These are phyloP conservation scores for Dryobates pubescens DNA, from an alignment of 2,797 vertebrate species.

Conservation along the genomic window DNA sequence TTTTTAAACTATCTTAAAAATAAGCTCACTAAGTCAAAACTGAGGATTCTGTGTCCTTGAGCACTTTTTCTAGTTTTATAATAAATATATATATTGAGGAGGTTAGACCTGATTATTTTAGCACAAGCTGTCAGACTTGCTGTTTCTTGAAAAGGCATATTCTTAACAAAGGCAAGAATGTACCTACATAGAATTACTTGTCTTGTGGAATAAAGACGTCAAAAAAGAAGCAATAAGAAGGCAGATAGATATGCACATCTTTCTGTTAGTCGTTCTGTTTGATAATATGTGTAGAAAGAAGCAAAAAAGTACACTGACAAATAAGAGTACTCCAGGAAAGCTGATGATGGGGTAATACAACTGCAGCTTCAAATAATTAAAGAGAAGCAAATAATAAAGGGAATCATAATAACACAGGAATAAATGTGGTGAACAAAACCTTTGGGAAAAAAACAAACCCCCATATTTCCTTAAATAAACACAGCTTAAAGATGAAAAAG, in stretches of 20 bases:
- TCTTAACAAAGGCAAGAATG: not conserved
- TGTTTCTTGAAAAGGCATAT: not conserved
- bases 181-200: not conserved
- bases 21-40: not conserved
- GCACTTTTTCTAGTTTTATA: not conserved
- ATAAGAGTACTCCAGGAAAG: not conserved
- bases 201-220: not conserved
- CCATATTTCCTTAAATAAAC: not conserved
- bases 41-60: not conserved
- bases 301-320: not conserved
- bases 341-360: not conserved
- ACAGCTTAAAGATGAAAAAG: too few relatives aligned
- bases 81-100: not conserved
- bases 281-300: not conserved
- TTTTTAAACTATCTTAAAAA: not conserved
- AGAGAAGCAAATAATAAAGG: not conserved
- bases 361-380: not conserved
- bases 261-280: not conserved
- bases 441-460: too few relatives aligned
- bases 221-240: not conserved
- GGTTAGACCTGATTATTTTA: not conserved
- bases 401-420: not conserved
- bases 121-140: not conserved
- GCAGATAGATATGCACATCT: not conserved
- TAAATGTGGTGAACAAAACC: not conserved